Evolutionary conservation across 2,797 vertebrate species (phyloP).

Genomic region (Halcyon badia): DNA sequence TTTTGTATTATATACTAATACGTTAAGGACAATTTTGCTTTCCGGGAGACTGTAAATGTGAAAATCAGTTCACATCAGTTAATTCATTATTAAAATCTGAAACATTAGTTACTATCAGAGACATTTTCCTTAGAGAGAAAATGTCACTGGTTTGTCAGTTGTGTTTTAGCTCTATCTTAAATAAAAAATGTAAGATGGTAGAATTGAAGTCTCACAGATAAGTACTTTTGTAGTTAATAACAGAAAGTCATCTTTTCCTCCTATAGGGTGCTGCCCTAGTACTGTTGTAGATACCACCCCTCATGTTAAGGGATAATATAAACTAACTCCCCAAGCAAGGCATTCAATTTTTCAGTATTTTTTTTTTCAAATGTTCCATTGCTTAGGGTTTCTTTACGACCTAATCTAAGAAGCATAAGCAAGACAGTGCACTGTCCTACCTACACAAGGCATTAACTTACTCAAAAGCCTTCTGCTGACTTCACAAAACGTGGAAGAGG

Average conservation of each 20-base stretch:
- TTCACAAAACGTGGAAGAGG: neutral
- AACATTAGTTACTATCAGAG: neutral
- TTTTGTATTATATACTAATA: neutral
- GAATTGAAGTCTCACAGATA: neutral
- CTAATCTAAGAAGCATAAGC: neutral
- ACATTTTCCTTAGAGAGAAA: neutral
- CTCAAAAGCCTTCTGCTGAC: neutral
- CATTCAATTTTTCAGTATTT: neutral
- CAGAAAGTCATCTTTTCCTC: neutral
- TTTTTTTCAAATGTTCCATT: neutral
- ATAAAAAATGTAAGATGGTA: neutral
- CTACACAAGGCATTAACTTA: neutral
- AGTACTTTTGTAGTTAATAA: neutral
- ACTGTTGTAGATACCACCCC: neutral
- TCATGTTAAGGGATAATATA: neutral
- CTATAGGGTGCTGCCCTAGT: neutral
- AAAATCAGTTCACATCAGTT: neutral
- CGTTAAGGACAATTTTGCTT: neutral
- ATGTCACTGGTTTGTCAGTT: neutral
- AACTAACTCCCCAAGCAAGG: neutral
- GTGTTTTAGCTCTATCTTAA: neutral
- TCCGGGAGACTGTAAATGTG: neutral
- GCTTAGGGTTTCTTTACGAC: neutral
- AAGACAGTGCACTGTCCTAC: neutral
- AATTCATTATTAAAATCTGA: neutral